Evolutionary conservation across 1,140 invertebrate species (phyloP).

Genomic region (Drosophila pseudoananassae): DNA sequence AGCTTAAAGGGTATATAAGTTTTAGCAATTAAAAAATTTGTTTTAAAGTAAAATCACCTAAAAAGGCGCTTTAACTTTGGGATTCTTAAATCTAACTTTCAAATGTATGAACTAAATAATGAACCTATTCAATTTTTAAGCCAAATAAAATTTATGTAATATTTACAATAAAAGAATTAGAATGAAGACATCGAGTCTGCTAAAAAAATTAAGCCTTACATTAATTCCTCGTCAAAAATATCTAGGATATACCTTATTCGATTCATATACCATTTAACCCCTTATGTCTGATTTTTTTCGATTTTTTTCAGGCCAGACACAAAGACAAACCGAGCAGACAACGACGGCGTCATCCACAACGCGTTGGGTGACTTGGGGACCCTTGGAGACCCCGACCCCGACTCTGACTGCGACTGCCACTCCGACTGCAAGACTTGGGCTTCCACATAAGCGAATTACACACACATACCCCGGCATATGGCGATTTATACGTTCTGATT

Average conservation of each 20-base stretch:
- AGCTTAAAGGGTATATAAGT: neutral
- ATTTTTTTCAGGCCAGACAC: slow-evolving; percentile 68
- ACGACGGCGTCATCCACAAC: slow-evolving; percentile 41
- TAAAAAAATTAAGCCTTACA: no score
- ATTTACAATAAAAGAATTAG: neutral
- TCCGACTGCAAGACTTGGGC: slow-evolving; percentile 41
- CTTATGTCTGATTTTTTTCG: slow-evolving; percentile 31
- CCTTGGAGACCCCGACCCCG: slow-evolving; percentile 9
- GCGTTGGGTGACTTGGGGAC: slow-evolving; percentile 50
- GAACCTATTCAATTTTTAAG: neutral
- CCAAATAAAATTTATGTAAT: neutral
- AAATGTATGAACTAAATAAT: no score
- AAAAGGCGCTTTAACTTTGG: no score
- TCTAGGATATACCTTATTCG: slow-evolving; percentile 15
- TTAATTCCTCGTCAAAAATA: neutral
- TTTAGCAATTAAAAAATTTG: neutral
- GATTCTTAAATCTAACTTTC: no score
- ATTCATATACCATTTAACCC: neutral
- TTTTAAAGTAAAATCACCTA: no score
- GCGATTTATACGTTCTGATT: slow-evolving; percentile 56
- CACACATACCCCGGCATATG: slow-evolving; percentile 14
- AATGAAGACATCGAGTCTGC: no score
- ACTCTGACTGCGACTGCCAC: slow-evolving; percentile 13
- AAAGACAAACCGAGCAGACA: slow-evolving; percentile 73
- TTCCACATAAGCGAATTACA: slow-evolving; percentile 53